Evolutionary conservation across 2,888 invertebrate genomes (phyloP).

Genomic region (Norana najaformis): DNA sequence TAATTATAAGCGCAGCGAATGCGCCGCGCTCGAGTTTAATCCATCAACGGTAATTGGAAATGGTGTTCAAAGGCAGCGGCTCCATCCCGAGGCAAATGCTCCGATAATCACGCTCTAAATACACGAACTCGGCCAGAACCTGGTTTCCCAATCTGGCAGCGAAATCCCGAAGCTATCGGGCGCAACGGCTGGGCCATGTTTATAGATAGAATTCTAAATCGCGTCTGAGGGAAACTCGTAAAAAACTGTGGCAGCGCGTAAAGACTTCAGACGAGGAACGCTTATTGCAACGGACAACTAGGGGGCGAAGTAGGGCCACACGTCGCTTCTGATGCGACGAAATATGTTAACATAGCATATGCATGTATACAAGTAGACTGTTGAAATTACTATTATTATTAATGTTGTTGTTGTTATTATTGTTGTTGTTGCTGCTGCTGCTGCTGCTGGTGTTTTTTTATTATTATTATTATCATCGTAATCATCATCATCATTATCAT

Average conservation of each 20-base stretch:
- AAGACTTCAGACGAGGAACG: not conserved
- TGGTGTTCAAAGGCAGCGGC: not conserved
- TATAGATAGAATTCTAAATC: conserved; percentile 7
- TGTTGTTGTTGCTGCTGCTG: too few species aligned
- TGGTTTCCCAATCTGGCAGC: not conserved
- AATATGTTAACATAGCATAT: too few species aligned
- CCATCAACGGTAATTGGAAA: conserved; percentile 25
- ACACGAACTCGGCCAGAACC: not conserved
- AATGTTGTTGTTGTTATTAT: too few species aligned
- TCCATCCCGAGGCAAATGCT: not conserved
- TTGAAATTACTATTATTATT: too few species aligned
- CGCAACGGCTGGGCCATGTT: not conserved
- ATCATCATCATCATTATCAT: too few species aligned
- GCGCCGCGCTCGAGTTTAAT: not conserved
- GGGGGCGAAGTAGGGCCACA: not conserved
- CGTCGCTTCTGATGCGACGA: too few species aligned
- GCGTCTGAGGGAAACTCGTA: not conserved
- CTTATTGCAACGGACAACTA: not conserved
- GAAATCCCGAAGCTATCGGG: not conserved
- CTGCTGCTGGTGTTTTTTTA: too few species aligned
- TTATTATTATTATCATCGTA: too few species aligned
- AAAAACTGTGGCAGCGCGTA: not conserved
- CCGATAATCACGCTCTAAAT: conserved; percentile 3
- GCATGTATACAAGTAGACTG: too few species aligned
- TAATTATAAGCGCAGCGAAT: not conserved